These are phyloP conservation scores for Peribatodes rhomboidaria DNA, from an alignment of 2,888 invertebrate species.

Conservation along the genomic window DNA sequence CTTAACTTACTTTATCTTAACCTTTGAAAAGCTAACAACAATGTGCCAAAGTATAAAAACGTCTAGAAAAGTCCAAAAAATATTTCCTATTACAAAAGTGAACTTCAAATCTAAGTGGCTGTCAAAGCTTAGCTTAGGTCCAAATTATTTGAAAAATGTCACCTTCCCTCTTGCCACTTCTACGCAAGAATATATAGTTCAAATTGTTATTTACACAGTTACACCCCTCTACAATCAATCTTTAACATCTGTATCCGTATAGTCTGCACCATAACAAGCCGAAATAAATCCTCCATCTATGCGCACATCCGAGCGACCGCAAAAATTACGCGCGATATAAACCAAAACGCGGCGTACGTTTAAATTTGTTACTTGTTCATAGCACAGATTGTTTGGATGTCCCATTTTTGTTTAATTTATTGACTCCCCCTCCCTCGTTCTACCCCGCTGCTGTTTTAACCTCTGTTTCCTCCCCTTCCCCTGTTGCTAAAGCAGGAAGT, in stretches of 20 bases:
- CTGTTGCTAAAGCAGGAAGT: constrained; percentile 40
- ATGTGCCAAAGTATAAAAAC: too few relatives aligned
- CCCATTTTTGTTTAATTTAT: constrained; percentile 68
- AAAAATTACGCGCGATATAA: constrained; percentile 37
- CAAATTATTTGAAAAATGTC: too few relatives aligned
- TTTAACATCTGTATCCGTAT: not conserved
- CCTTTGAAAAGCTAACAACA: too few relatives aligned
- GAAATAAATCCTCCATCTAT: constrained; percentile 15
- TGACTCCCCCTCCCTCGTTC: constrained; percentile 33
- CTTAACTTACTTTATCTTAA: too few relatives aligned
- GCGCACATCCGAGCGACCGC: constrained; percentile 26
- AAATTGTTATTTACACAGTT: too few relatives aligned
- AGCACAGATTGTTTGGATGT: constrained; percentile 62
- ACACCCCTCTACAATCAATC: too few relatives aligned
- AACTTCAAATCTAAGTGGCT: too few relatives aligned
- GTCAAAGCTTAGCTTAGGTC: too few relatives aligned
- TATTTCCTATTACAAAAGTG: too few relatives aligned
- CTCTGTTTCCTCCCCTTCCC: constrained; percentile 28
- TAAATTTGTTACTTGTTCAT: constrained; percentile 60
- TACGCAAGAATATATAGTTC: too few relatives aligned
- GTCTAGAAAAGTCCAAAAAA: too few relatives aligned
- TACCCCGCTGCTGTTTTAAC: not conserved
- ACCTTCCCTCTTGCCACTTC: too few relatives aligned
- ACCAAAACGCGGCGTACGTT: constrained; percentile 51
- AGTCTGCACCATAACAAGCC: constrained; percentile 6